Conservation (phyloP, 2,888 invertebrate genomes). For the Invenusta paracnida region DNA sequence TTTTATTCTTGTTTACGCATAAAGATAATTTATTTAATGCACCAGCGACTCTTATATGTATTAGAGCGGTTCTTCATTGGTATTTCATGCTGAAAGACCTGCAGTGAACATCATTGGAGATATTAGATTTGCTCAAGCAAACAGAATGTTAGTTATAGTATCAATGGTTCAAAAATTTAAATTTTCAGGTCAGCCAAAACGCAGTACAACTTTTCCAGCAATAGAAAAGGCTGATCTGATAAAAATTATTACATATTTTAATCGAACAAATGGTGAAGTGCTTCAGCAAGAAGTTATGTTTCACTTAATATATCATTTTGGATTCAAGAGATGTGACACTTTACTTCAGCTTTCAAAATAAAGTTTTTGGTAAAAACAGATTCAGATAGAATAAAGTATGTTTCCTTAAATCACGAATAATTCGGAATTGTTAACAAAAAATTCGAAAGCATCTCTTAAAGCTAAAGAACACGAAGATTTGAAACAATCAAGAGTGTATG, state of each 20-base stretch:
- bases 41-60: too few species aligned
- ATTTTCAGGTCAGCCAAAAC: background rate
- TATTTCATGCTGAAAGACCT: background rate
- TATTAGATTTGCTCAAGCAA: background rate
- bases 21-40: too few species aligned
- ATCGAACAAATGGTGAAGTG: background rate
- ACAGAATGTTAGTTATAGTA: too few species aligned
- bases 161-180: background rate
- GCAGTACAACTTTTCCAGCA: background rate
- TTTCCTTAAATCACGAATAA: background rate
- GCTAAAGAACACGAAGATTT: background rate
- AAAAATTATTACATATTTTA: background rate
- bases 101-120: background rate
- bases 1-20: too few species aligned
- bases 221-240: too few species aligned
- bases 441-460: background rate
- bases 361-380: background rate
- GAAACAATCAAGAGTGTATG: background rate
- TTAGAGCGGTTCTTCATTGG: too few species aligned
- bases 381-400: background rate
- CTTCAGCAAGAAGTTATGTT: background rate
- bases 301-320: background rate
- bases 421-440: background rate
- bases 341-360: background rate
- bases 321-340: background rate